Percentiles rank a stretch among this genome's conserved stretches.
Evolutionary conservation across 2,113 vertebrate genomes (phyloP).

Genomic region (Shinisaurus crocodilurus): DNA sequence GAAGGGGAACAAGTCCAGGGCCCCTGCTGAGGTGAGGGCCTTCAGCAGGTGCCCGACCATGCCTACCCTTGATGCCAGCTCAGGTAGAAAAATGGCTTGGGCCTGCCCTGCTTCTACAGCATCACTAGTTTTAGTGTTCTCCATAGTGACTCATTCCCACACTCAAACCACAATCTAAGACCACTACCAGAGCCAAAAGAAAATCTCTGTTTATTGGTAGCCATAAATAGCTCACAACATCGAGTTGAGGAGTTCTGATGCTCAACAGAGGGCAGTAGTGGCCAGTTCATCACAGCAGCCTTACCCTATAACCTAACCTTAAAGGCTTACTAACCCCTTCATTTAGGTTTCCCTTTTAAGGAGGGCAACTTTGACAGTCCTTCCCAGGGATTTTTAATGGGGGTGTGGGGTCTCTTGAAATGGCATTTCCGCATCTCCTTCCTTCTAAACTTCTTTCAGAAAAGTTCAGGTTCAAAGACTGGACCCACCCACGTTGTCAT

Average conservation of each 20-base stretch:
- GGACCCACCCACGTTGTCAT: not conserved
- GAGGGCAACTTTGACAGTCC: not conserved
- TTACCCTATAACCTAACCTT: not conserved
- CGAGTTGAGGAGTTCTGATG: conserved; percentile 46
- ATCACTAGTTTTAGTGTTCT: not conserved
- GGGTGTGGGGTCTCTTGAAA: not conserved
- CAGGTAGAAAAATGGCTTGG: too few species aligned
- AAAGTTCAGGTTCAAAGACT: not conserved
- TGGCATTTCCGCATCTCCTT: not conserved
- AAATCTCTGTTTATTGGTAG: not conserved
- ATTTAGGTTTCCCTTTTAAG: too few species aligned
- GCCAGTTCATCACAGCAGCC: not conserved
- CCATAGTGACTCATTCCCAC: not conserved
- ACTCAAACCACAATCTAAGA: not conserved
- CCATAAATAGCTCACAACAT: not conserved
- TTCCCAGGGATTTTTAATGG: not conserved
- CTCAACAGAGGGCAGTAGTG: conserved; percentile 58
- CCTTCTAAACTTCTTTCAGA: not conserved
- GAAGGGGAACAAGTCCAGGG: too few species aligned
- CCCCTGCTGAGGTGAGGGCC: too few species aligned
- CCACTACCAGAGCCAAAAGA: not conserved
- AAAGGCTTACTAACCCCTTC: not conserved
- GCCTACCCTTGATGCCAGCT: too few species aligned
- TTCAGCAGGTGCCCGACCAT: too few species aligned
- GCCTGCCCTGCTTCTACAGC: not conserved